Percentiles rank a stretch among this genome's conserved stretches.
Evolutionary conservation across 2,113 vertebrate species (phyloP).

Genomic region (Pristiophorus japonicus): DNA sequence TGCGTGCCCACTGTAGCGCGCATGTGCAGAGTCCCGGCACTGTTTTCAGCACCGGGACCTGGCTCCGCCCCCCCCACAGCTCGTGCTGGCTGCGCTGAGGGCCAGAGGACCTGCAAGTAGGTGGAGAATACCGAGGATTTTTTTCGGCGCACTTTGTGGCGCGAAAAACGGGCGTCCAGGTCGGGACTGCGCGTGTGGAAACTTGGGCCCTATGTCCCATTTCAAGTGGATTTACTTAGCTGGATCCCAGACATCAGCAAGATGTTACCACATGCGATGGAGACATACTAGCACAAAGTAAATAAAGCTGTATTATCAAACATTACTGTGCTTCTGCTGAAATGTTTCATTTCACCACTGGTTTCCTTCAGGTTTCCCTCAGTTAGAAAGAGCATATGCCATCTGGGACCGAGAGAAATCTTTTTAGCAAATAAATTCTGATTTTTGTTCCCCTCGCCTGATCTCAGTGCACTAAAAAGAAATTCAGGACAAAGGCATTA

Average conservation of each 20-base stretch:
- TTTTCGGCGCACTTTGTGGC: no score
- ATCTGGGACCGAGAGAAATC: background rate
- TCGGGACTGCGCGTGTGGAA: no score
- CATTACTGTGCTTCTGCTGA: background rate
- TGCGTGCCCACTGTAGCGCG: no score
- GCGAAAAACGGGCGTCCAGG: no score
- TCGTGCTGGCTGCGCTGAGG: no score
- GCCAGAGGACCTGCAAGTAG: no score
- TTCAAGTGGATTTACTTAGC: background rate
- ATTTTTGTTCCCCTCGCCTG: background rate
- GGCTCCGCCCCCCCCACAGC: no score
- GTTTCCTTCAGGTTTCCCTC: background rate
- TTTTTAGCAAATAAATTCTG: background rate
- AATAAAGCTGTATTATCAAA: background rate
- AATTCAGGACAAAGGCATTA: background rate
- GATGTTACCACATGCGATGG: background rate
- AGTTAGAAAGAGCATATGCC: background rate
- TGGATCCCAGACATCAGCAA: background rate
- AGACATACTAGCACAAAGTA: background rate
- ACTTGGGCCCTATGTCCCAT: no score
- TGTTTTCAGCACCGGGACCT: no score
- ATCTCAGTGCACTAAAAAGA: background rate
- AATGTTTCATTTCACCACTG: background rate
- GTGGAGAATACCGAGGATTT: no score
- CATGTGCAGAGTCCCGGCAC: no score